Base-by-base conservation (phyloP, 2,113 vertebrate genomes). In the Urocolius indicus region DNA sequence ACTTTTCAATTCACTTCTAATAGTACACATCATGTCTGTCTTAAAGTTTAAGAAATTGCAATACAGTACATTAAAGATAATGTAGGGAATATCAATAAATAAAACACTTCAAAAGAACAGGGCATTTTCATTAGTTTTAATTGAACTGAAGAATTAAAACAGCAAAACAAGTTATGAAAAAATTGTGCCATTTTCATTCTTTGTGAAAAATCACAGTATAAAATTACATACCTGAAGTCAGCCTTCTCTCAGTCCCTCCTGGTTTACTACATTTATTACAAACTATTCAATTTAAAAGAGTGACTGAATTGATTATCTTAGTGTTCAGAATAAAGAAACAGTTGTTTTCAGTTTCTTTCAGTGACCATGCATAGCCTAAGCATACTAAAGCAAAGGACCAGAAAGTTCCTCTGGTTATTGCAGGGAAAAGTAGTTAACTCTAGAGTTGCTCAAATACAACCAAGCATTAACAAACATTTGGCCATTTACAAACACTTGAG, bases 181-280 rank as follows among this genome's bases (percentile, higher is more conserved):
- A 2, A 36, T 1, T 46, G 3, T 30, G 5, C 46, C 54, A 41
- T 58, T 75, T 10, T 67, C 17, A 55, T 55, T 71, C 1, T 0
- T 0, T 0, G 2, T 63, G 27, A 46, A 7, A 48, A 77, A 57
- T 49, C 16, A 29, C 2, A 30, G 3, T 16, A 36, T 2, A 58
- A 16, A 84, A 29, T 62, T 15, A 63, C 0, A 2, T 36, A 6
- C 17, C 27, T 54, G 11, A 43, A 81, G 54, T 58, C 1, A 54
- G 8, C 45, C 16, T 65, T 20, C 11, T 57, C n/a, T 69, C 58
- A 24, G 66, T 67, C 15, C 2, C 5, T 75, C 14, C 5, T 27
- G 5, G 7, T 30, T 75, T 84, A 63, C 43, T 87, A 62, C 72
- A 76, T 52, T 38, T 16, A 18, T 36, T 59, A 32, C 15, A 66